Evolutionary conservation across 1,140 invertebrate genomes (phyloP), one percentile per base, ranked within the genome.

Genomic region (Thalassaphorura encarpata): DNA sequence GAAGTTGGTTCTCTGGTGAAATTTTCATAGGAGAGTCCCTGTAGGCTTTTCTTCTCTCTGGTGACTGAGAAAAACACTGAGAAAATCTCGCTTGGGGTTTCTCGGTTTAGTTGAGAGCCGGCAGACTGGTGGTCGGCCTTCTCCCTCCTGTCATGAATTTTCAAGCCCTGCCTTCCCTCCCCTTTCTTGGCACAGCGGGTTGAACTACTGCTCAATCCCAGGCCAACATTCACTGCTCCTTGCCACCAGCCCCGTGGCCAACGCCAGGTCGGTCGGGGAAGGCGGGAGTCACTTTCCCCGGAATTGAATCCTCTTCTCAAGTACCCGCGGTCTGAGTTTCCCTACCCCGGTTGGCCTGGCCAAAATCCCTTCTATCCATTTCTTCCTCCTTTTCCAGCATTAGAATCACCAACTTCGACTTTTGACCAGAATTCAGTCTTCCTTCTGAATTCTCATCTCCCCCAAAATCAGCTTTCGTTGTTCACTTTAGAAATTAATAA

Each of bases 1-100:
- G 11, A n/a, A 11, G 33, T 36, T 11, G n/a, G 33, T 36, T 36
- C 28, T 27, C 29, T 51, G 31, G 48, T 51, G 48, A 51, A 51
- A 51, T 51, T 51, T 62, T 62, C 60, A 62, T 62, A 52, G 52
- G 53, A 59, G 56, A 58, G 61, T 62, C 61, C 57, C 63, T 61
- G 59, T 61, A 61, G 63, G 59, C 52, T 64, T 64, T 64, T 55
- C 61, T 61, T 60, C 63, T 64, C 63, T 64, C 63, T 64, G 53
- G 63, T 61, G 59, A 61, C 63, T 64, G 59, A 52, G 16, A 29
- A 39, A 56, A 64, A 64, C 59, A 61, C 11, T 11, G 63, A 55
- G 52, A 61, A 64, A 64, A 61, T 64, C 63, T 64, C 56, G 59
- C 59, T 61, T 64, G 63, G 63, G 59, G 56, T 64, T 57, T 61